Conservation (phyloP, 1,140 invertebrate species). For the Cotesia chilonis region DNA sequence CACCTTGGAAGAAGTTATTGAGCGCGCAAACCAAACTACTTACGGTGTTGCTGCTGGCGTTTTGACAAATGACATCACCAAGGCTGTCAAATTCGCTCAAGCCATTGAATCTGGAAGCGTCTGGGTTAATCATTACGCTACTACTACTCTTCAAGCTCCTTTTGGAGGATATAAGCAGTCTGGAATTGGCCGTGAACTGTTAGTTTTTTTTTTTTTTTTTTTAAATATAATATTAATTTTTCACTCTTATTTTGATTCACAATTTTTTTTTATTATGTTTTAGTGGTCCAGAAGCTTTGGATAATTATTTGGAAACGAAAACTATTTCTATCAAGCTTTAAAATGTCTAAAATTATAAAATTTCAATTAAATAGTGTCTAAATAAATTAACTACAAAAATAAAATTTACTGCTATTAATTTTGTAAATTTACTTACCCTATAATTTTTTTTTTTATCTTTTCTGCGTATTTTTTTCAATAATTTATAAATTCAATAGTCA, state of each 20-base stretch:
- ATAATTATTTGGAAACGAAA: slow-evolving; percentile 78
- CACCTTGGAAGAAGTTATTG: slow-evolving; percentile 85
- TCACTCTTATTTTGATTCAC: not conserved
- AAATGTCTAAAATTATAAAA: not conserved
- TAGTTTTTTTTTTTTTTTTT: slow-evolving; percentile 47
- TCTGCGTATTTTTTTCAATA: too few relatives aligned
- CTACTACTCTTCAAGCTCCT: slow-evolving; percentile 73
- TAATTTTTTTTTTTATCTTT: too few relatives aligned
- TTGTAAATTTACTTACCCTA: too few relatives aligned
- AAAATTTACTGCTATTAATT: too few relatives aligned
- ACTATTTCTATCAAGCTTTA: slow-evolving; percentile 70
- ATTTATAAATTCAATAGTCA: too few relatives aligned
- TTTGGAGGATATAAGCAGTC: slow-evolving; percentile 87
- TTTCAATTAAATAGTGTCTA: too few relatives aligned
- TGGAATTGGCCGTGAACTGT: slow-evolving; percentile 80
- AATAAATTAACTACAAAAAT: too few relatives aligned
- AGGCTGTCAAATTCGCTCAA: slow-evolving; percentile 77
- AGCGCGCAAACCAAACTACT: slow-evolving; percentile 83
- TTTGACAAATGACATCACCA: slow-evolving; percentile 85
- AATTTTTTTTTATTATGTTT: slow-evolving; percentile 48
- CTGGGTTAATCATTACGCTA: slow-evolving; percentile 80
- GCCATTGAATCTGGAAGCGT: slow-evolving; percentile 76
- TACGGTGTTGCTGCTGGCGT: slow-evolving; percentile 90
- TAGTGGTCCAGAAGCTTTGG: slow-evolving; percentile 77
- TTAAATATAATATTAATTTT: not conserved